These are phyloP conservation scores for Drosophila mayaguana DNA, from an alignment of 2,888 invertebrate genomes.

Conservation along the genomic window DNA sequence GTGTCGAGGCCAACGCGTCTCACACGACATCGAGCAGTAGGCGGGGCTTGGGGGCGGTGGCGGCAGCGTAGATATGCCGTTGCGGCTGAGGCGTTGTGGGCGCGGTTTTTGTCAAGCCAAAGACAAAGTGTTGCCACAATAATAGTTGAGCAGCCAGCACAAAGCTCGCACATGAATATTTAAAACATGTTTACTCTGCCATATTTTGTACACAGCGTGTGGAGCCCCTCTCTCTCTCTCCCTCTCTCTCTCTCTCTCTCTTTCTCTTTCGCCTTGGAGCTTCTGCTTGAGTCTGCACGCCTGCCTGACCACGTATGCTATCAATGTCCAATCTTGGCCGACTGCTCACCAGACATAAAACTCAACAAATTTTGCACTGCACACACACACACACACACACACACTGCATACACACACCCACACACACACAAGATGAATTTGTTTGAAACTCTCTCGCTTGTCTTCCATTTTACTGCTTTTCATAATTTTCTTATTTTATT, in stretches of 20 bases:
- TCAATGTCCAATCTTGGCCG: constrained; percentile 67
- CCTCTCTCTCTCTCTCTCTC: neutral
- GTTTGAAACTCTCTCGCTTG: constrained; percentile 32
- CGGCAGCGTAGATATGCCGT: neutral
- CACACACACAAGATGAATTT: constrained; percentile 49
- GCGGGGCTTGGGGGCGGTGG: neutral
- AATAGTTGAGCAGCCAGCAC: constrained; percentile 57
- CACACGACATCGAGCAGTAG: constrained; percentile 14
- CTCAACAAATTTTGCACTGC: constrained; percentile 23
- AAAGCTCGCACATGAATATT: constrained; percentile 58
- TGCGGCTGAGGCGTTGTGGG: neutral
- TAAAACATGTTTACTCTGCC: constrained; percentile 68
- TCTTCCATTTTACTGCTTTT: constrained; percentile 29
- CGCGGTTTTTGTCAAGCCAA: constrained; percentile 60
- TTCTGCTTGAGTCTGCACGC: constrained; percentile 19
- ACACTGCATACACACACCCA: neutral
- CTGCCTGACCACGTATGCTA: constrained; percentile 71
- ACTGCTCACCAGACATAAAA: constrained; percentile 28
- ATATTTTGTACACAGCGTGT: constrained; percentile 35
- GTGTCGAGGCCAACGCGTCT: constrained; percentile 42
- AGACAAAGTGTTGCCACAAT: constrained; percentile 67
- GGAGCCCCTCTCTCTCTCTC: neutral
- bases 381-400: constrained; percentile 27
- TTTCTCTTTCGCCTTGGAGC: neutral
- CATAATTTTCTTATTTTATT: constrained; percentile 74